Evolutionary conservation across 2,113 vertebrate species (phyloP).

Genomic region (Silurus asotus): DNA sequence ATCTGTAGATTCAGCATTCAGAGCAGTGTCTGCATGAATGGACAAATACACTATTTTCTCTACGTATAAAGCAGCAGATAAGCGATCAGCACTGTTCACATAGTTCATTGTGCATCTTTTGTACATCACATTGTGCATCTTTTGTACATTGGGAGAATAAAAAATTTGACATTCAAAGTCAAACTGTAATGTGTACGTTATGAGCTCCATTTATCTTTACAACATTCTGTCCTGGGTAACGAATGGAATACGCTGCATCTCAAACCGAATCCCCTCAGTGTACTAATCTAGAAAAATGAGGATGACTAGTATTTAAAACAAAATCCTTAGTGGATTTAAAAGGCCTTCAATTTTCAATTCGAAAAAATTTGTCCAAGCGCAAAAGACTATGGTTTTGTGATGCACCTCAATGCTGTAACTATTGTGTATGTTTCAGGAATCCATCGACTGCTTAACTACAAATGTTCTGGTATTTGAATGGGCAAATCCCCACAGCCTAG

Average conservation of each 20-base stretch:
- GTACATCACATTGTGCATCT: background rate
- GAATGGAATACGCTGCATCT: background rate
- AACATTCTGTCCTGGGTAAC: background rate
- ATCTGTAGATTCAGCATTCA: background rate
- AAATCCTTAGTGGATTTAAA: background rate
- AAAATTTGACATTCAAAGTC: background rate
- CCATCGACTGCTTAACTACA: background rate
- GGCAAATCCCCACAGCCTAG: too few species aligned
- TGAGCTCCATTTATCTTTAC: background rate
- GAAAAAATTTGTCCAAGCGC: background rate
- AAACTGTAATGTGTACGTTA: background rate
- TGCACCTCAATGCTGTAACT: background rate
- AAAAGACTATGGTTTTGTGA: background rate
- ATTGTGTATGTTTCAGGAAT: background rate
- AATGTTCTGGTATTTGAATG: background rate
- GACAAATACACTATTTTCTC: background rate
- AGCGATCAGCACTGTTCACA: background rate
- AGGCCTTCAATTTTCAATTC: too few species aligned
- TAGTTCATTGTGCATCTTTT: background rate
- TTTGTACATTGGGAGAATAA: background rate
- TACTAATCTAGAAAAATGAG: background rate
- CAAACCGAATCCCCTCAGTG: background rate
- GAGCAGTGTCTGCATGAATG: background rate
- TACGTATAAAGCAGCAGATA: background rate
- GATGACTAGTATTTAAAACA: background rate